A percentile compares a stretch with the other conserved stretches of the same genome.
These are phyloP conservation scores for Dryococelus australis DNA, from an alignment of 2,888 invertebrate genomes.

Conservation along the genomic window DNA sequence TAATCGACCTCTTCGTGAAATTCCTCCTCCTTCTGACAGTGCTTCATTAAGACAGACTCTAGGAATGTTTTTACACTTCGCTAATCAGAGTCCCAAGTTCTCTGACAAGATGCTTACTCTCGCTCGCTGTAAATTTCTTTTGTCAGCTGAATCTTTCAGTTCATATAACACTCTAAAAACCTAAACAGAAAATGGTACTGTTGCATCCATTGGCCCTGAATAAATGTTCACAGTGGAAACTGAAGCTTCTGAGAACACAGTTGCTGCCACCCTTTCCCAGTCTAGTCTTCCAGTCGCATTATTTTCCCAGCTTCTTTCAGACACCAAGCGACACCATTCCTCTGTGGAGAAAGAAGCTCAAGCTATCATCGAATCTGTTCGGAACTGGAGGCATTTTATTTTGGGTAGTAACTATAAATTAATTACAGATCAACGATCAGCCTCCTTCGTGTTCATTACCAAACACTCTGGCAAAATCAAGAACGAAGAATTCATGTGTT, in stretches of 20 bases:
- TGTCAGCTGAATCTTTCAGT: neutral
- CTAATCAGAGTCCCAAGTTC: slow-evolving; percentile 6
- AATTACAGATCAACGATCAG: neutral
- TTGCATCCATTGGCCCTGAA: too few species aligned
- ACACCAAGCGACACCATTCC: neutral
- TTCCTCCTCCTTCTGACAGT: neutral
- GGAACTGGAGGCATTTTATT: neutral
- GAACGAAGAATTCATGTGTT: neutral
- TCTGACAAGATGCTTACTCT: slow-evolving; percentile 23
- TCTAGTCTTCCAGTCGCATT: slow-evolving; percentile 39
- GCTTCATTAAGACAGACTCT: too few species aligned
- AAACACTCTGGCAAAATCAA: slow-evolving; percentile 24
- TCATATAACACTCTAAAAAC: neutral
- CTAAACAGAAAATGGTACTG: neutral
- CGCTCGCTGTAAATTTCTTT: too few species aligned
- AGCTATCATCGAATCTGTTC: neutral
- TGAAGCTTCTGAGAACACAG: slow-evolving; percentile 39
- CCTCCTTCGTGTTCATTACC: too few species aligned
- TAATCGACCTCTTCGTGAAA: slow-evolving; percentile 2
- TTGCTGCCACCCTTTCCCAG: slow-evolving; percentile 41
- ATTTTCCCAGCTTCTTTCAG: neutral
- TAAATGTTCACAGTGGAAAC: too few species aligned
- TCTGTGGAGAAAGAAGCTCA: slow-evolving; percentile 26
- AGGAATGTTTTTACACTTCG: slow-evolving; percentile 12
- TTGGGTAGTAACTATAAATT: neutral